Conservation (phyloP, 2,888 invertebrate species). For the Heliconius aoede region DNA sequence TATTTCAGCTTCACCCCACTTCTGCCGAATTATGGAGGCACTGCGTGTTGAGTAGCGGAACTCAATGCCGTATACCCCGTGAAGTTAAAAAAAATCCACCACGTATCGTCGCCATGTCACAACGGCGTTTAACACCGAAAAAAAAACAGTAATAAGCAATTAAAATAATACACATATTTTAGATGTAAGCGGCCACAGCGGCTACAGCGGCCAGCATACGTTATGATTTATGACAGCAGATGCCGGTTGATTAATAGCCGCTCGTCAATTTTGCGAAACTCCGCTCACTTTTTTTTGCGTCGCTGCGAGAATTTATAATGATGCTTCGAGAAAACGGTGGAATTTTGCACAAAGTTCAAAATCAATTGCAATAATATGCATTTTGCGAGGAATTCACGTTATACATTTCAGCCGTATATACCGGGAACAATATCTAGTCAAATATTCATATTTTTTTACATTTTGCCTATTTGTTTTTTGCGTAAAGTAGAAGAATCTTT, state of each 20-base stretch:
- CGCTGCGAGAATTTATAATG: slow-evolving; percentile 35
- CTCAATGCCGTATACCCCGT: no score
- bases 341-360: slow-evolving; percentile 15
- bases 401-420: neutral
- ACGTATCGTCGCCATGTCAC: neutral
- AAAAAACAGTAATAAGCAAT: neutral
- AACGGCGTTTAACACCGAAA: neutral
- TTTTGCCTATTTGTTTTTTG: neutral
- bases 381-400: neutral
- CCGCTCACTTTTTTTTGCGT: slow-evolving; percentile 35
- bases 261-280: slow-evolving; percentile 40
- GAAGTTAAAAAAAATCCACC: neutral
- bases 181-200: neutral
- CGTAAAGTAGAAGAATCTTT: neutral
- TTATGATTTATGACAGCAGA: slow-evolving; percentile 38
- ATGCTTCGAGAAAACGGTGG: slow-evolving; percentile 11
- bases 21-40: no score
- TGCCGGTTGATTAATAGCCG: slow-evolving; percentile 42
- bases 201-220: neutral
- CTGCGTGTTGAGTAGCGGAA: no score
- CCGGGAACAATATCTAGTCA: neutral
- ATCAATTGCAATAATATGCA: slow-evolving; percentile 7
- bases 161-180: slow-evolving; percentile 17
- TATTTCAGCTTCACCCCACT: no score
- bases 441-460: neutral